phyloP scores from a whole-genome alignment of 30 jellyfish, hydroid and myxozoan species.

The Aurelia coerulea region DNA sequence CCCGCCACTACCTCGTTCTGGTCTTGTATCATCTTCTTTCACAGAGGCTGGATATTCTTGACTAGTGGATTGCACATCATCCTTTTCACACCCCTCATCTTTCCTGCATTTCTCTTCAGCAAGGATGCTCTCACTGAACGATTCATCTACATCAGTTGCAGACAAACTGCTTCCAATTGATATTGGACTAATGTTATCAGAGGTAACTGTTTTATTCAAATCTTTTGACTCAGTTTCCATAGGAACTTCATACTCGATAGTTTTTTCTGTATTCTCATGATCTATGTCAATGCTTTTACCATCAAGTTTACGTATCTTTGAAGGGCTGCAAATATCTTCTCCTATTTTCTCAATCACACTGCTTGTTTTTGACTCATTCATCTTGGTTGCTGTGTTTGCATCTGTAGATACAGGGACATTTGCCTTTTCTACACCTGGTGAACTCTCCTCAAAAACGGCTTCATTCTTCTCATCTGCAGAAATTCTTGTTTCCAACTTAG shows the following conservation, averaged over 20 bases:
- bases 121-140: conserved; percentile 17
- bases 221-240: not conserved
- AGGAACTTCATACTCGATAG: conserved; percentile 7
- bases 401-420: not conserved
- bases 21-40: not conserved
- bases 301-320: not conserved
- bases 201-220: not conserved
- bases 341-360: not conserved
- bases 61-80: not conserved
- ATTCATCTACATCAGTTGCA: not conserved
- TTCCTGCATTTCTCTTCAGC: not conserved
- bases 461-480: too few species aligned
- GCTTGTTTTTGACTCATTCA: too few species aligned
- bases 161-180: not conserved
- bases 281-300: not conserved
- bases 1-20: not conserved
- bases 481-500: too few species aligned
- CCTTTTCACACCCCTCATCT: not conserved
- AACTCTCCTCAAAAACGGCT: too few species aligned
- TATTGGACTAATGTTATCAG: not conserved
- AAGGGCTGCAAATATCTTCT: not conserved
- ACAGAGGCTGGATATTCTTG: conserved; percentile 19
- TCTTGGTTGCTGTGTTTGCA: not conserved
- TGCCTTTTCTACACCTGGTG: not conserved
- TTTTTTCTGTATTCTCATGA: conserved; percentile 1